phyloP scores from a whole-genome alignment of 1,140 invertebrate species.

The Apis mellifera region DNA sequence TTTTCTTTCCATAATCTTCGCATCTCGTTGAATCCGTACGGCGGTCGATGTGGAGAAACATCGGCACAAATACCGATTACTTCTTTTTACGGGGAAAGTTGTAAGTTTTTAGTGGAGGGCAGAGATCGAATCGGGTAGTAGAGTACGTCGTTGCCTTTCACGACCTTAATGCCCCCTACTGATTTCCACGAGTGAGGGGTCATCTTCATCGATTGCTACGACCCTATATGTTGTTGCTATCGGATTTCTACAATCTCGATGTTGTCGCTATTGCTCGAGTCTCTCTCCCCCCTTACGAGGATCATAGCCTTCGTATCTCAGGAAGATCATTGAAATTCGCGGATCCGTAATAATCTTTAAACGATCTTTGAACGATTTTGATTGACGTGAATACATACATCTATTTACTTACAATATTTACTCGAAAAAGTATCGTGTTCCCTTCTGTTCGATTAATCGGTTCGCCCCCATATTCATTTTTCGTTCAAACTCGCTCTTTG shows the following conservation, averaged over 20 bases:
- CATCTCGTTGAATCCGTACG: neutral
- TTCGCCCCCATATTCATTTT: neutral
- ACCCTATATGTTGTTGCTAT: neutral
- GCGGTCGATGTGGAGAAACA: no score
- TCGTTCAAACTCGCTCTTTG: neutral
- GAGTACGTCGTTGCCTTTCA: neutral
- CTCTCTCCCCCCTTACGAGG: neutral
- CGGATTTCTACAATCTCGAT: constrained; percentile 1
- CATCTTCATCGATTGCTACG: constrained; percentile 19
- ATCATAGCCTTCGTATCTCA: no score
- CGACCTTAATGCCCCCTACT: neutral
- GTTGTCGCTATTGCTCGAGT: neutral
- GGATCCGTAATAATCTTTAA: neutral
- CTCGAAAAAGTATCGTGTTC: neutral
- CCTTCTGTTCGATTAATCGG: neutral
- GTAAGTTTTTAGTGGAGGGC: neutral
- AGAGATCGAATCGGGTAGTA: neutral
- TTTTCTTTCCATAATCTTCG: neutral
- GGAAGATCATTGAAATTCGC: neutral
- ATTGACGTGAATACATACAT: no score
- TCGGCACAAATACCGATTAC: neutral
- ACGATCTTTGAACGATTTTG: neutral
- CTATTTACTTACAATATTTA: neutral
- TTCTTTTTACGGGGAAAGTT: neutral
- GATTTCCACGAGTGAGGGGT: constrained; percentile 6